A percentile compares a stretch with the other conserved stretches of the same genome.
These are phyloP conservation scores for Ichneumoninae sp. DNA, from an alignment of 2,888 invertebrate species.

Conservation along the genomic window DNA sequence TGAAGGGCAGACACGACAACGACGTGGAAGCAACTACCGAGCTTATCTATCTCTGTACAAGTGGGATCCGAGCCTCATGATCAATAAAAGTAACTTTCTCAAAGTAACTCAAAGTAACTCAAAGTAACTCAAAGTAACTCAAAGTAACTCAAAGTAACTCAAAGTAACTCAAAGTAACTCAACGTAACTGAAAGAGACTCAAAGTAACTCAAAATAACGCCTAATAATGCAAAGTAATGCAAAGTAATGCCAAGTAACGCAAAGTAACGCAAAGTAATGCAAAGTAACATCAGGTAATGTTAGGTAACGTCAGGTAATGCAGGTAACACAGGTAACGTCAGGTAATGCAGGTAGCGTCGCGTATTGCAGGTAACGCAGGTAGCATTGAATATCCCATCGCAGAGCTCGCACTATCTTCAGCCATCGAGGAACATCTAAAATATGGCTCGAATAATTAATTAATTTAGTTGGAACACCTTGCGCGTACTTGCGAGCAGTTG, in stretches of 20 bases:
- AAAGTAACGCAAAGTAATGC: too few relatives aligned
- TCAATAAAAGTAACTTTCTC: background rate
- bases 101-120: background rate
- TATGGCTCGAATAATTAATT: slow-evolving; percentile 2
- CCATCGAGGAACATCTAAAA: background rate
- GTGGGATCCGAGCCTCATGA: background rate
- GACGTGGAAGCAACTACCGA: background rate
- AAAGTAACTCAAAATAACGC: too few relatives aligned
- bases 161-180: too few relatives aligned
- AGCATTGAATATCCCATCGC: too few relatives aligned
- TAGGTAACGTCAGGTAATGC: too few relatives aligned
- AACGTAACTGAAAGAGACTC: too few relatives aligned
- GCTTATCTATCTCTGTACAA: background rate
- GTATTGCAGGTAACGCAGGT: too few relatives aligned
- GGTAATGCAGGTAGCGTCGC: too few relatives aligned
- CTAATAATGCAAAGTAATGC: too few relatives aligned
- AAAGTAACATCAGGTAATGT: too few relatives aligned
- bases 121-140: background rate
- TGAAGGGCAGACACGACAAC: slow-evolving; percentile 64
- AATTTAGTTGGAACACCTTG: background rate
- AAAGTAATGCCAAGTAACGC: too few relatives aligned
- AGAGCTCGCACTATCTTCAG: background rate
- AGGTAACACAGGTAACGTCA: too few relatives aligned
- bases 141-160: background rate
- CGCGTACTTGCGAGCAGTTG: background rate